phyloP scores from a whole-genome alignment of 2,888 invertebrate species.

The Tridacna gigas region DNA sequence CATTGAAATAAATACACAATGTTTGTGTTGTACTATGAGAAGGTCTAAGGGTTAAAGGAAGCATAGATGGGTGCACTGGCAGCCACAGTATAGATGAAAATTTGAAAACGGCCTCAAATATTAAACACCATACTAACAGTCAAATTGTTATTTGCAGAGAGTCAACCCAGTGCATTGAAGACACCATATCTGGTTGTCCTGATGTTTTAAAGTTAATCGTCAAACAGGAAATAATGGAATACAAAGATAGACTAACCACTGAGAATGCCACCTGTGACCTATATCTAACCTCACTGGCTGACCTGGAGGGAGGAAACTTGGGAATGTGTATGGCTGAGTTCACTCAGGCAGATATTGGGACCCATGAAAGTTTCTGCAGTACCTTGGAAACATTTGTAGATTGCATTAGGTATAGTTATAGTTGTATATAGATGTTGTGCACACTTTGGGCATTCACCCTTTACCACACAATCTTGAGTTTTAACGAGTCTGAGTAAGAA shows the following conservation, averaged over 20 bases:
- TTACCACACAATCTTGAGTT: neutral
- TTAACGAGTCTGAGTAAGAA: neutral
- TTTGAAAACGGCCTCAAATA: too few relatives aligned
- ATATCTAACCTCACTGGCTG: neutral
- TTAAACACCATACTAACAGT: too few relatives aligned
- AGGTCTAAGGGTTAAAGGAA: too few relatives aligned
- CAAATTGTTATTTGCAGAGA: neutral
- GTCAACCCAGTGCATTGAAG: conserved; percentile 4
- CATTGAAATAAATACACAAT: too few relatives aligned
- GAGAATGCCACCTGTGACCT: conserved; percentile 5
- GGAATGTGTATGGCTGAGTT: neutral
- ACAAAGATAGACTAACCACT: neutral
- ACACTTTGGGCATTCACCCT: neutral
- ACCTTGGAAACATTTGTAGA: neutral
- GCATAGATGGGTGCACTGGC: too few relatives aligned
- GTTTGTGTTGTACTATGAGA: too few relatives aligned
- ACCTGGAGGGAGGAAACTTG: neutral
- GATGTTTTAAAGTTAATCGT: neutral
- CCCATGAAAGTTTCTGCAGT: neutral
- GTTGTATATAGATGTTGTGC: neutral
- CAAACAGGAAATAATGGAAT: neutral
- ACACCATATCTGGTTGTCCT: neutral
- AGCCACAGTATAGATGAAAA: too few relatives aligned
- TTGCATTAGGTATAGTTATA: conserved; percentile 6
- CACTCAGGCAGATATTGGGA: neutral